phyloP scores from a whole-genome alignment of 2,888 invertebrate species.

The Erannis defoliaria region DNA sequence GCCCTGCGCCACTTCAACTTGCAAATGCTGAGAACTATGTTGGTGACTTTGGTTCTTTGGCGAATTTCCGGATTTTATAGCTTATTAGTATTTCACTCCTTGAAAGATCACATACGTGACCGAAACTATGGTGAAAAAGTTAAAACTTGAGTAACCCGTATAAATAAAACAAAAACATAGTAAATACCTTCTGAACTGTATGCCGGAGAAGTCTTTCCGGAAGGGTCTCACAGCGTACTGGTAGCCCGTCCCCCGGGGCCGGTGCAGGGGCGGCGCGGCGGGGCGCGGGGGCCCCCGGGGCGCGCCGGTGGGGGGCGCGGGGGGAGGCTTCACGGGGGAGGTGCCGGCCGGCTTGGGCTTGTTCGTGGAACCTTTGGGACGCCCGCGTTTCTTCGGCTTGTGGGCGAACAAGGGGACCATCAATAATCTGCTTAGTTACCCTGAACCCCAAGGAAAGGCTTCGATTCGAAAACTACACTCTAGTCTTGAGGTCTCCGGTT shows the following conservation, averaged over 20 bases:
- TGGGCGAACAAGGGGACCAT: slow-evolving; percentile 29
- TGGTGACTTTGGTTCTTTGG: too few species aligned
- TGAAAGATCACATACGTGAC: too few species aligned
- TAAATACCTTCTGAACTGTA: slow-evolving; percentile 79
- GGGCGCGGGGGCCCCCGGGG: slow-evolving; percentile 50
- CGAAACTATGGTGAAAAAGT: too few species aligned
- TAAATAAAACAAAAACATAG: neutral
- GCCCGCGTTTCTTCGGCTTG: slow-evolving; percentile 82
- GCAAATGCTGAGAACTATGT: too few species aligned
- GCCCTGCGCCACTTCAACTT: too few species aligned
- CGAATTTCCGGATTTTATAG: too few species aligned
- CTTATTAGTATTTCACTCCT: too few species aligned
- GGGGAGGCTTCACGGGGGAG: slow-evolving; percentile 40
- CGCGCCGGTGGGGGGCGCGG: slow-evolving; percentile 38
- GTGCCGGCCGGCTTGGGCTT: slow-evolving; percentile 71
- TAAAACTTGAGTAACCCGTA: too few species aligned
- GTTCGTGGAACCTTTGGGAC: slow-evolving; percentile 84
- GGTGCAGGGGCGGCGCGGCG: slow-evolving; percentile 51
- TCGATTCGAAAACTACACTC: too few species aligned
- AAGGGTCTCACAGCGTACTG: slow-evolving; percentile 80
- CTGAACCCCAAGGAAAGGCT: neutral
- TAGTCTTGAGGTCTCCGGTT: too few species aligned
- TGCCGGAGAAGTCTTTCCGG: slow-evolving; percentile 83
- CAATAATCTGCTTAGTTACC: neutral
- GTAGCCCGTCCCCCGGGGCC: slow-evolving; percentile 74